Evolutionary conservation across 2,888 invertebrate genomes (phyloP), one percentile per base, ranked within the genome.

Genomic region (Argyra leucocephala): DNA sequence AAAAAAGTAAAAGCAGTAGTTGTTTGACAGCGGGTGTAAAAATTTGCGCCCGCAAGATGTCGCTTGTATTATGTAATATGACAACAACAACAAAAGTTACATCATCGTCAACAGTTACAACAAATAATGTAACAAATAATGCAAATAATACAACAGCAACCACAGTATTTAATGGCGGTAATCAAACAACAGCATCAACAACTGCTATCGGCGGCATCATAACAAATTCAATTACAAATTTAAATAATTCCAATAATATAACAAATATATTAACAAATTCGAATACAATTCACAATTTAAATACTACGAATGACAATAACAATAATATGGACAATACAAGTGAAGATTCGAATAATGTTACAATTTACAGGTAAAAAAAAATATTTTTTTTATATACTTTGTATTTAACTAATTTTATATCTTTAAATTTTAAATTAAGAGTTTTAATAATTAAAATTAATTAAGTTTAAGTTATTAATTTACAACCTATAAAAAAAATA

Each of bases 271-370:
- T 66, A 80, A 78, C 68, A 78, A 80, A 74, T 75, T 78, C 68
- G 76, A 77, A 70, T 74, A 76, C 70, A 24, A 66, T 62, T 75
- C 48, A 48, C 18, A 48, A 48, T 48, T 48, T 48, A 48, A 48
- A 48, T 48, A 48, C 48, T 76, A 67, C 67, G 76, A 84, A 84
- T 76, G 83, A 86, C 78, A 86, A 83, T 80, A 86, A 86, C 81
- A 86, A 86, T 75, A 86, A 85, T 75, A 86, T 85, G 76, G 90
- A 91, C 83, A 90, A 89, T 85, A 88, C 86, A 80, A 89, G 90
- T 84, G 90, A 91, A 80, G 90, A 91, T 83, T 90, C 90, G 80
- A 90, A 88, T 82, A 88, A 90, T 79, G 88, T 90, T 81, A 91
- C 91, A 73, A 91, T 92, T 81, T 92, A 92, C 86, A 90, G 92